Evolutionary conservation across 2,113 vertebrate species (phyloP), one percentile per base, ranked within the genome.

Genomic region (Heterotis niloticus): DNA sequence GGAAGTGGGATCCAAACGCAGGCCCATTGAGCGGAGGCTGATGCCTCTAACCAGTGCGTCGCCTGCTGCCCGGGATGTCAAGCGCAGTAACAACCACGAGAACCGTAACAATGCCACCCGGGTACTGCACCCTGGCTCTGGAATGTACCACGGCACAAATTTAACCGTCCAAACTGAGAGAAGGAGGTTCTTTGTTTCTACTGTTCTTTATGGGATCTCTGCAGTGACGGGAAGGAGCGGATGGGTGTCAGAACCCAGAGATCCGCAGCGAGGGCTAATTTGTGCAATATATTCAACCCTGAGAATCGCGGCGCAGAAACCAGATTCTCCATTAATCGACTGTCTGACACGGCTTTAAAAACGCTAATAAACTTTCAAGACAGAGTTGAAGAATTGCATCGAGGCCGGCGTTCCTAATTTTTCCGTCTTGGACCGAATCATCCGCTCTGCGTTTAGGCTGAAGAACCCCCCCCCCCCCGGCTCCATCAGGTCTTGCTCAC

Each of bases 291-390:
- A 17, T 74, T 17, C 3, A 57, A 5, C 3, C 71, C 5, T 57
- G 4, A 54, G 57, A 28, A 14, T 3, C 57, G 26, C 57, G 54
- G 5, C 10, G 24, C n/a, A 28, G 52, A 28, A 57, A 10, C 54
- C 71, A 56, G 71, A 57, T 74, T 52, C 14, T n/a, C 69, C 34
- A 29, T 7, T 17, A 18, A 52, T 72, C 18, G 14, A 54, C 44
- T 72, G 54, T 26, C 14, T 72, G 70, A 56, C 51, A n/a, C n/a
- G 23, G 51, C n/a, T 59, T 74, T 74, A 74, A 59, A 59, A n/a
- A n/a, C 57, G 26, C 52, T 74, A 57, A 59, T 57, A 23, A 74
- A 13, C 17, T 74, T 74, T 74, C 56, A 59, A 74, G 18, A 20
- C 18, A 62, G 57, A 59, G 54, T 10, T 11, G 16, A 57, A 59